phyloP scores from a whole-genome alignment of 1,140 invertebrate genomes.

The Pseudachorutes palmiensis region DNA sequence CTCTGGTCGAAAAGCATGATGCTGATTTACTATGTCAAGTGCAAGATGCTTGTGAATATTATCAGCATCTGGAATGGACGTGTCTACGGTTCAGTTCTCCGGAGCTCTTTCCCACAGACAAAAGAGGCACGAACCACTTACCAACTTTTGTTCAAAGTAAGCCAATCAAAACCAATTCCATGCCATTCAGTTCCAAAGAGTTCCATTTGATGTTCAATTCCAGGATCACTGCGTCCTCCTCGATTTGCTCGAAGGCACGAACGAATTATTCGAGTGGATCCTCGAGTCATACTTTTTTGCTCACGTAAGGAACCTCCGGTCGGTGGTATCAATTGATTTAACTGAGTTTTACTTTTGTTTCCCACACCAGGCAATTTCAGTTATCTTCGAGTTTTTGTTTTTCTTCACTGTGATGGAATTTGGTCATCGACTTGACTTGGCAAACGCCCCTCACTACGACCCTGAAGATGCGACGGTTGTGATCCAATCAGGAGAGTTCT shows the following conservation, averaged over 20 bases:
- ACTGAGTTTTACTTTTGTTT: slow-evolving; percentile 4
- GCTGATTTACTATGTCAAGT: slow-evolving; percentile 20
- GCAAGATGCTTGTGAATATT: slow-evolving; percentile 26
- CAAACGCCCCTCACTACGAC: not conserved
- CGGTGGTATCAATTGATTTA: not conserved
- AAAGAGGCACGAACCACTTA: slow-evolving; percentile 23
- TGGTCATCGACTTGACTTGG: not conserved
- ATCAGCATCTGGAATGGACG: slow-evolving; percentile 31
- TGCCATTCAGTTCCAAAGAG: not conserved
- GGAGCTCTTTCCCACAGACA: slow-evolving; percentile 13
- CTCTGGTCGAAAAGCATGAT: slow-evolving; percentile 16
- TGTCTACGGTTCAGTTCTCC: slow-evolving; percentile 19
- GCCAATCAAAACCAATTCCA: not conserved
- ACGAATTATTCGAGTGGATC: slow-evolving; percentile 23
- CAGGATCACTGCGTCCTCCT: slow-evolving; percentile 27
- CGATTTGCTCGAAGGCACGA: slow-evolving; percentile 31
- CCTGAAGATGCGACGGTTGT: not conserved
- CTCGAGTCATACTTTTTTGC: slow-evolving; percentile 15
- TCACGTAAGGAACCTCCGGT: slow-evolving; percentile 1
- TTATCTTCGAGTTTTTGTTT: not conserved
- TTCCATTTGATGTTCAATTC: not conserved
- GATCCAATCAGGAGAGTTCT: not conserved
- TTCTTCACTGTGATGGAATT: not conserved
- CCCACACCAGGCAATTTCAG: not conserved
- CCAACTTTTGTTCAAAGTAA: slow-evolving; percentile 21